Conservation (phyloP, 2,113 vertebrate genomes). For the Shinisaurus crocodilurus region DNA sequence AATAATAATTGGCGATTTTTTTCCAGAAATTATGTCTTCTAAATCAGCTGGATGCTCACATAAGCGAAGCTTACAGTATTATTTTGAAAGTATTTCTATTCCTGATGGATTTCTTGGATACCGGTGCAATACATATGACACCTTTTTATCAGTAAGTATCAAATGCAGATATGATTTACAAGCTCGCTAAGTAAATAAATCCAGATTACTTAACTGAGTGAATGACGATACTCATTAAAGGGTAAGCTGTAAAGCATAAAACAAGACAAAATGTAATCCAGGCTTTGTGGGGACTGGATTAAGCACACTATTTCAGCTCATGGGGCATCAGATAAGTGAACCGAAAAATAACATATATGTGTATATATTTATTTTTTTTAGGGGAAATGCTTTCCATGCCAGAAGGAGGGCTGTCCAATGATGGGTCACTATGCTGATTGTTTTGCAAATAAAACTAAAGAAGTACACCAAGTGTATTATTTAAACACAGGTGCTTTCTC, state of each 20-base stretch:
- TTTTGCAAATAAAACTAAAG: conserved; percentile 57
- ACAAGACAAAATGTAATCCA: not conserved
- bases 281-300: not conserved
- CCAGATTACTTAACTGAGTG: not conserved
- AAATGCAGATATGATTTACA: not conserved
- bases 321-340: not conserved
- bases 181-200: not conserved
- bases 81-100: conserved; percentile 1
- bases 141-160: conserved; percentile 34
- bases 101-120: conserved; percentile 30
- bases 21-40: not conserved
- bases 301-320: not conserved
- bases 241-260: not conserved
- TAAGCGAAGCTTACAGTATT: not conserved
- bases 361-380: not conserved
- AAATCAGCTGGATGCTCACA: not conserved
- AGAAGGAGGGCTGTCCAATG: conserved; percentile 37
- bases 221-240: not conserved
- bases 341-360: not conserved
- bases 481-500: conserved; percentile 68
- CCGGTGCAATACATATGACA: not conserved
- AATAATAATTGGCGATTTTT: not conserved
- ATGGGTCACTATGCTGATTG: conserved; percentile 77
- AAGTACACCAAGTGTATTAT: conserved; percentile 65
- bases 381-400: conserved; percentile 47